Base-by-base conservation (phyloP, 2,113 vertebrate genomes). In the Pristiophorus japonicus region DNA sequence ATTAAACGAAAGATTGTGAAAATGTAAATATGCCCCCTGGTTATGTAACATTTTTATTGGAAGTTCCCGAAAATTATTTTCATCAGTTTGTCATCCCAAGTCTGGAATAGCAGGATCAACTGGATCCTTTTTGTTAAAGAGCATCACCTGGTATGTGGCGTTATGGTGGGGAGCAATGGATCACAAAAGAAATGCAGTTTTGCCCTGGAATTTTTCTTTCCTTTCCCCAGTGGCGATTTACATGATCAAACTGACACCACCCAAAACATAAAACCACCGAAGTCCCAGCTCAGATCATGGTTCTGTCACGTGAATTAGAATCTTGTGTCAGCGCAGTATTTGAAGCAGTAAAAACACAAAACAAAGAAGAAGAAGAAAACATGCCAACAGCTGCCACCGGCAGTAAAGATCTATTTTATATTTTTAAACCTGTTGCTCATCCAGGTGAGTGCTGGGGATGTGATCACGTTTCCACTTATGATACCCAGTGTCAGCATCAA, bases 21-120 rank as follows among this genome's bases (percentile, higher is more conserved):
- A 94, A 94, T 70, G 65, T 47, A 30, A 94, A 73, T 51, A n/a
- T 73, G 27, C 45, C 91, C 24, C 45, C 4, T 8, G 45, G 93
- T 45, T 70, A 94, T 70, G 65, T 94, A 70, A 94, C 65, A 34
- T 94, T 51, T 70, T 67, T 94, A 94, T 47, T 94, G 66, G 93
- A 47, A 70, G 27, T 47, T 67, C 12, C 45, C 34, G 66, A 73
- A 73, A 92, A 94, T 70, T 47, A 67, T 94, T 94, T 51, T 30
- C 42, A 73, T 94, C 27, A 22, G 27, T 70, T 73, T 70, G 42
- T 51, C 66, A 70, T 73, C 14, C 30, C 66, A 92, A n/a, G n/a
- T 92, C 62, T 92, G 6, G 51, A 90, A 90, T 34, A 90, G 0
- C 14, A 90, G 16, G 59, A 92, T 38, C 34, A 81, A 22, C 59